Conservation (phyloP, 2,113 vertebrate genomes). For the Maccullochella peelii region DNA sequence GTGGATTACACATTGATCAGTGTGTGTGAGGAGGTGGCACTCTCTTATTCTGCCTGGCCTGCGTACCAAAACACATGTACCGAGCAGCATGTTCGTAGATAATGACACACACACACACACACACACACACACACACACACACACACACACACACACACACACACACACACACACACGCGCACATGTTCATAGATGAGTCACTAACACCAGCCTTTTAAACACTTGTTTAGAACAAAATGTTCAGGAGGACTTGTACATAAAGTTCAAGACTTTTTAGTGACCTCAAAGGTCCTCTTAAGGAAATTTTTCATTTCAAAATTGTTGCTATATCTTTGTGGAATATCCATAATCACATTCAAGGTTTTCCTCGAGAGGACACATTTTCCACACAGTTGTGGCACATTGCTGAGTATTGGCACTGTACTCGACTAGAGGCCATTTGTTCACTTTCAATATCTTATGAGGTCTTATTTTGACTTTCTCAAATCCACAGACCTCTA, state of each 20-base stretch:
- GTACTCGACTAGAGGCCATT: background rate
- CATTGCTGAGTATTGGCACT: background rate
- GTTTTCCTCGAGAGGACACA: background rate
- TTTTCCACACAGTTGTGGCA: slow-evolving; percentile 5
- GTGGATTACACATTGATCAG: background rate
- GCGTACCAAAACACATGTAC: background rate
- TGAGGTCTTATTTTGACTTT: background rate
- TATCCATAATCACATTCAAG: background rate
- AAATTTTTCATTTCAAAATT: background rate
- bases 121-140: no score
- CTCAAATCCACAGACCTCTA: background rate
- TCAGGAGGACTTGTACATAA: background rate
- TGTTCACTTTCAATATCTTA: background rate
- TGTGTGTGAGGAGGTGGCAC: background rate
- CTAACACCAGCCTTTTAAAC: background rate
- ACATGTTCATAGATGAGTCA: background rate
- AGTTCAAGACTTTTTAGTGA: background rate
- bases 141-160: no score
- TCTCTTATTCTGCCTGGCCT: background rate
- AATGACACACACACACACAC: background rate
- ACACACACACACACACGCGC: background rate
- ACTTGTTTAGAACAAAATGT: background rate
- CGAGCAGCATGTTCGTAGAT: background rate
- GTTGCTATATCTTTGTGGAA: background rate
- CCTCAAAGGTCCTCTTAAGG: no score